Percentiles rank a stretch among this genome's conserved stretches.
Evolutionary conservation across 2,113 vertebrate genomes (phyloP).

Genomic region (Equus przewalskii): DNA sequence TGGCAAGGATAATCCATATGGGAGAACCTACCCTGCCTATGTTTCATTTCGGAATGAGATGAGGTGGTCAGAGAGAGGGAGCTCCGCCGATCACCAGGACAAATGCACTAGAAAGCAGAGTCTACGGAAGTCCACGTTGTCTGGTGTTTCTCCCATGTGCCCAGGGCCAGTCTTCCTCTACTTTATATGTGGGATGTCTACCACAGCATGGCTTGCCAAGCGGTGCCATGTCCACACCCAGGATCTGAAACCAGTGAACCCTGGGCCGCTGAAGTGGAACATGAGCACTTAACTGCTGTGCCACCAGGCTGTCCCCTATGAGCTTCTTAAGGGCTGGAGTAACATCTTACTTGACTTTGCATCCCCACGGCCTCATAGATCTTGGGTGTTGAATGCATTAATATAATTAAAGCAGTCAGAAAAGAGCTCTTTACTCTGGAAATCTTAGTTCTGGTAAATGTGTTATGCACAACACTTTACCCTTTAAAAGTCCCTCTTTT

Average conservation of each 20-base stretch:
- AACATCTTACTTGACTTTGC: neutral
- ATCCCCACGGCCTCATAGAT: neutral
- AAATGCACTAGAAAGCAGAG: neutral
- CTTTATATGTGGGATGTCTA: too few species aligned
- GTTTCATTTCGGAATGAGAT: neutral
- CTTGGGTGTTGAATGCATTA: neutral
- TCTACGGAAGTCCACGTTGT: fast-evolving
- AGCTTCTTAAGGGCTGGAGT: neutral
- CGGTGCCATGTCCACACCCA: too few species aligned
- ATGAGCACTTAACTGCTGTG: too few species aligned
- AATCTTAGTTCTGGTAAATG: constrained; percentile 18
- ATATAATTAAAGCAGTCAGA: neutral
- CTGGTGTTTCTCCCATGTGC: neutral
- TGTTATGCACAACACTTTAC: neutral
- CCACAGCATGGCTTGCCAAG: too few species aligned
- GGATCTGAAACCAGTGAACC: too few species aligned
- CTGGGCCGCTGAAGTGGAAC: too few species aligned
- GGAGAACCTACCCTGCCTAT: neutral
- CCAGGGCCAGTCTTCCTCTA: too few species aligned
- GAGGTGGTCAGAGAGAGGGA: neutral
- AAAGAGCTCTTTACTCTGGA: neutral
- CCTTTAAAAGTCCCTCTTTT: neutral
- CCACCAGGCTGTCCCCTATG: too few species aligned
- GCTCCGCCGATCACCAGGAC: too few species aligned
- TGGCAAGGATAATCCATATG: neutral